Percentiles rank a stretch among this genome's conserved stretches.
Conservation (phyloP, 92 coral and sea anemone genomes). For the Heliopora coerulea region DNA sequence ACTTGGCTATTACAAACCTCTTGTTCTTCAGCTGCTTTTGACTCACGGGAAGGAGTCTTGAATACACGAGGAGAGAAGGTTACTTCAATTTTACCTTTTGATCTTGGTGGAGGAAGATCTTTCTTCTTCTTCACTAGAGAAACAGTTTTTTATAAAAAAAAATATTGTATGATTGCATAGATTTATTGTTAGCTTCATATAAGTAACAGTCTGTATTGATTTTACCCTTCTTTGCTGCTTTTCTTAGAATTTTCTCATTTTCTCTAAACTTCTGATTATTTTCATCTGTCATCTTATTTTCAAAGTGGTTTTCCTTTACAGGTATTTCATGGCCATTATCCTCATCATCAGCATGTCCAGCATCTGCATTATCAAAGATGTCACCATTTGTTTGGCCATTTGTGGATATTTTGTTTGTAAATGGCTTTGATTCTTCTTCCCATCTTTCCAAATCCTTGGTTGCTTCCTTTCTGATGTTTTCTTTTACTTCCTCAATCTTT, state of each 20-base stretch:
- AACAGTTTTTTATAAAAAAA: background rate
- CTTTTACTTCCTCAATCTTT: constrained; percentile 77
- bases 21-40: constrained; percentile 96
- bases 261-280: background rate
- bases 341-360: constrained; percentile 61
- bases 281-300: background rate
- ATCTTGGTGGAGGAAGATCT: constrained; percentile 76
- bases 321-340: background rate
- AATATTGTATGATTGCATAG: no score
- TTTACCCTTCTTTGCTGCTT: constrained; percentile 7
- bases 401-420: constrained; percentile 2
- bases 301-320: background rate
- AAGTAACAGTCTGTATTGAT: no score
- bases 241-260: constrained; percentile 1
- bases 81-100: constrained; percentile 78
- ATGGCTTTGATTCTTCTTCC: constrained; percentile 46
- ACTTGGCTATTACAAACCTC: constrained; percentile 83
- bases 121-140: constrained; percentile 37
- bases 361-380: constrained; percentile 32
- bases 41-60: constrained; percentile 93
- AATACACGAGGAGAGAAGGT: constrained; percentile 89
- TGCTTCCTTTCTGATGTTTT: constrained; percentile 71
- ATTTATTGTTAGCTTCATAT: no score
- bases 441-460: constrained; percentile 78
- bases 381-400: background rate